phyloP scores from a whole-genome alignment of 1,140 invertebrate species.

The Neodiprion virginianus region DNA sequence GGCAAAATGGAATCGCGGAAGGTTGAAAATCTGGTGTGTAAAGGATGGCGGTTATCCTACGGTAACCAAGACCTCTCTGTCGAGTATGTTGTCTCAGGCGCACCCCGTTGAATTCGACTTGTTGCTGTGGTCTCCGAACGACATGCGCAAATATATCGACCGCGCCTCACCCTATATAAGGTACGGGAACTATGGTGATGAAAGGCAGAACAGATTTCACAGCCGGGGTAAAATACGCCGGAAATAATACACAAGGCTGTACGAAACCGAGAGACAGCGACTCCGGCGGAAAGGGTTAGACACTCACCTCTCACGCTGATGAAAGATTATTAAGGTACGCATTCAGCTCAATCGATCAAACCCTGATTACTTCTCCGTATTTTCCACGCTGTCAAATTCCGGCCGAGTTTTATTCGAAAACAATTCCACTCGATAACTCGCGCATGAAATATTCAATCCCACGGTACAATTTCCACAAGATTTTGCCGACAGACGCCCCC shows the following conservation, averaged over 20 bases:
- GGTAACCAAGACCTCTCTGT: too few species aligned
- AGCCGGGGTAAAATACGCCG: neutral
- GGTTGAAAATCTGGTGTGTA: too few species aligned
- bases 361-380: too few species aligned
- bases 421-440: neutral
- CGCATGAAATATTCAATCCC: neutral
- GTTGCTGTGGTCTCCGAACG: neutral
- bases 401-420: neutral
- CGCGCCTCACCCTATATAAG: neutral
- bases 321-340: conserved; percentile 2
- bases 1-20: too few species aligned
- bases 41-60: too few species aligned
- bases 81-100: neutral
- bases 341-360: neutral
- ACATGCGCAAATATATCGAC: neutral
- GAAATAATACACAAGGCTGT: neutral
- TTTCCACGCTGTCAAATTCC: neutral
- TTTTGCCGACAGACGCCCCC: neutral
- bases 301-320: neutral
- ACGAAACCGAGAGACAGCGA: neutral
- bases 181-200: neutral
- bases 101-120: conserved; percentile 7
- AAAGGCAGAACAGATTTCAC: neutral
- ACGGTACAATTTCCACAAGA: neutral
- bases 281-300: neutral